Evolutionary conservation across 2,113 vertebrate genomes (phyloP).

Genomic region (Tamias sibiricus): DNA sequence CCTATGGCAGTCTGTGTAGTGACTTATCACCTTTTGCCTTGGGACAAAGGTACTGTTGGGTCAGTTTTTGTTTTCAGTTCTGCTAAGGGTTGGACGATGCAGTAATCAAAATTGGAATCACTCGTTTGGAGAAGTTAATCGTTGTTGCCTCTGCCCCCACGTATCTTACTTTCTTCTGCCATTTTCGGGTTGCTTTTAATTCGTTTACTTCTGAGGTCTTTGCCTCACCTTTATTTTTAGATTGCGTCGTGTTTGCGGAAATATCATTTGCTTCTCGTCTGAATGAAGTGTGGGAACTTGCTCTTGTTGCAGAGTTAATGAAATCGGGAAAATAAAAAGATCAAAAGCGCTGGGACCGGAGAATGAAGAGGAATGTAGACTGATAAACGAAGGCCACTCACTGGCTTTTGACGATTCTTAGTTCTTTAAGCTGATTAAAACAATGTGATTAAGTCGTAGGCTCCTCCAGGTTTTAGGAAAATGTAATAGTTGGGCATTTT

Average conservation of each 20-base stretch:
- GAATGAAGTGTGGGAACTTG: constrained; percentile 46
- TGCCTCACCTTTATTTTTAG: constrained; percentile 46
- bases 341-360: constrained; percentile 36
- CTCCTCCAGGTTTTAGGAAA: constrained; percentile 54
- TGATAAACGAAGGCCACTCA: constrained; percentile 14
- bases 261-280: neutral
- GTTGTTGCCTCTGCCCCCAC: neutral
- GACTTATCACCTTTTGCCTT: constrained; percentile 52
- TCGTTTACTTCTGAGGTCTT: neutral
- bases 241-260: neutral
- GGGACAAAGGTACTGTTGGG: constrained; percentile 63
- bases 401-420: constrained; percentile 50
- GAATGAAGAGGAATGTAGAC: constrained; percentile 42
- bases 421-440: constrained; percentile 69
- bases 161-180: constrained; percentile 50
- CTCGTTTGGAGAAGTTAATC: neutral
- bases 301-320: constrained; percentile 31
- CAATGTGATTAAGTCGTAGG: constrained; percentile 64
- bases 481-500: constrained; percentile 11
- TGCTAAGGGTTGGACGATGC: neutral
- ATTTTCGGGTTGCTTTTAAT: constrained; percentile 45
- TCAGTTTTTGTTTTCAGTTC: neutral
- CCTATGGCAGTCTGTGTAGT: neutral
- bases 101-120: constrained; percentile 11
- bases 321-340: constrained; percentile 64